Evolutionary conservation across 2,888 invertebrate species (phyloP).

Genomic region (Calameuta idolon): DNA sequence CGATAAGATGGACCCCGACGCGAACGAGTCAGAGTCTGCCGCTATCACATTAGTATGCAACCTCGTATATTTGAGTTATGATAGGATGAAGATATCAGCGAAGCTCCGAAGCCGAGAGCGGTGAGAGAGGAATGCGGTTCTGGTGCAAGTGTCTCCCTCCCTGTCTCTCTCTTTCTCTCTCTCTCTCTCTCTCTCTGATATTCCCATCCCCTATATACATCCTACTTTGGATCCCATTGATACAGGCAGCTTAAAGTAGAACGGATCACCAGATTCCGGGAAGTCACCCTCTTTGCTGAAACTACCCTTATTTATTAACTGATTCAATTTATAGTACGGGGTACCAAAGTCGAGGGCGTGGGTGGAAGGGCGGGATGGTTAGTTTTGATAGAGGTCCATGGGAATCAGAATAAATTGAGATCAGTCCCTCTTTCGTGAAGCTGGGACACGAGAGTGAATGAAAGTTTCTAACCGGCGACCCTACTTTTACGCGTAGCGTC

Average conservation of each 20-base stretch:
- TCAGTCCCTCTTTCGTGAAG: not conserved
- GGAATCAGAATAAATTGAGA: not conserved
- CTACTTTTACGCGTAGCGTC: not conserved
- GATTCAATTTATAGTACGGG: not conserved
- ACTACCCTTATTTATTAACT: not conserved
- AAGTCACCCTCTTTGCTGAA: not conserved
- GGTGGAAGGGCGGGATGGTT: not conserved
- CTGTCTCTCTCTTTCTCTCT: not conserved
- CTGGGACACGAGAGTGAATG: not conserved
- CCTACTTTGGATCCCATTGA: not conserved
- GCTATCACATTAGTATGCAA: conserved; percentile 8
- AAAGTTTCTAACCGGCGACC: not conserved
- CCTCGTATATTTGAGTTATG: conserved; percentile 42
- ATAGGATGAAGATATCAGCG: conserved; percentile 47
- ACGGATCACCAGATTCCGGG: not conserved
- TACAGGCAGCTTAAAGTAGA: not conserved
- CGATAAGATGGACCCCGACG: conserved; percentile 2
- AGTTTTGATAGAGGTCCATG: not conserved
- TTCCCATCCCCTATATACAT: not conserved
- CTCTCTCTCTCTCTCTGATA: not conserved
- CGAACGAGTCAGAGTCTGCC: conserved; percentile 1
- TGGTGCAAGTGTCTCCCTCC: not conserved
- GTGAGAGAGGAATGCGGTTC: conserved; percentile 48
- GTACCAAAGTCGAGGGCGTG: not conserved
- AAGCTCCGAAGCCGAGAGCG: conserved; percentile 28